Base-by-base conservation (phyloP, 1,140 invertebrate genomes). In the Drosophila simulans region DNA sequence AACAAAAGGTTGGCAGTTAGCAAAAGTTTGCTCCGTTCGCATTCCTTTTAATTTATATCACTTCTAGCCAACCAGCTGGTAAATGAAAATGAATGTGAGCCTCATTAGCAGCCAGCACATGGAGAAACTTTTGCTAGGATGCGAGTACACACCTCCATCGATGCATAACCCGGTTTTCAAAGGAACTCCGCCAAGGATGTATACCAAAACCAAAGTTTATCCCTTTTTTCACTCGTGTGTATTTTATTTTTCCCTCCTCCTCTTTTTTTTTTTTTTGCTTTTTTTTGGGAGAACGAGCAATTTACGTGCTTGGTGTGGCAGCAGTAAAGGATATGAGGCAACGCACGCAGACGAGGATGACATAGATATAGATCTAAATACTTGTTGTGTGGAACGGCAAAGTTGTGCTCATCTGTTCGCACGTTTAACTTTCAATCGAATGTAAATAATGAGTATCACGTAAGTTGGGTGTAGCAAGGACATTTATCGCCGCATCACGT, bases 351-450 rank as follows among this genome's bases (percentile, higher is more conserved):
- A 53, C 31, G 27, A 13, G 27, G 37, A 27, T 59, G 63, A 84
- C 39, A 60, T 56, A 51, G 52, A 84, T 51, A 64, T 56, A 60
- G 60, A 75, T 64, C 71, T 74, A 74, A 65, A 65, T 74, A 74
- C 49, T 54, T 64, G 57, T 63, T 74, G 51, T 48, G 70, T 11
- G 51, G 45, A 57, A 82, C 58, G 80, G 73, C 70, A 86, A 86
- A 80, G 68, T 85, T 77, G 73, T 72, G 60, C 62, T 71, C 59
- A 88, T 65, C 85, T 74, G 84, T 89, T 88, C 68, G 68, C 84
- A 89, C 80, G 83, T 80, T 88, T 77, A 88, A 89, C 83, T 89
- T 88, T 69, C 83, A 89, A 88, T 88, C 83, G 83, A 88, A 88
- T 89, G 84, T 88, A 89, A 88, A 88, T 89, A 88, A 88, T 89